Evolutionary conservation across 2,888 invertebrate genomes (phyloP).

Genomic region (Autographa pulchrina): DNA sequence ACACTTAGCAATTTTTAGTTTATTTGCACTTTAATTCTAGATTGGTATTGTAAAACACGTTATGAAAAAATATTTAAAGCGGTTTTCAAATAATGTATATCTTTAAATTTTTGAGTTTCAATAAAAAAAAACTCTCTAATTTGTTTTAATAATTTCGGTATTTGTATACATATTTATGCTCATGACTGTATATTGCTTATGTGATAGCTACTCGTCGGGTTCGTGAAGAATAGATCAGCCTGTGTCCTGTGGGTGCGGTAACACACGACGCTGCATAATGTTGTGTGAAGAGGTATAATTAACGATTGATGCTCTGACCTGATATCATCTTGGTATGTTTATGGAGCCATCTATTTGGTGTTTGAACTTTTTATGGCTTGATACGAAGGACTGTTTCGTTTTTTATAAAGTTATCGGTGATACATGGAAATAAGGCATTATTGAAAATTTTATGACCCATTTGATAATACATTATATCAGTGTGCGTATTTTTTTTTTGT

Average conservation of each 20-base stretch:
- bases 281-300: conserved; percentile 1
- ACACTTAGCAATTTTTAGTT: too few species aligned
- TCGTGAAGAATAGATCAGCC: neutral
- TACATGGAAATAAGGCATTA: neutral
- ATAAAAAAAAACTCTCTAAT: too few species aligned
- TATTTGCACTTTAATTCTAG: too few species aligned
- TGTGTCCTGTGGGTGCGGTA: neutral
- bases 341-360: neutral
- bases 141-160: too few species aligned
- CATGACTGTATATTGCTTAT: conserved; percentile 16
- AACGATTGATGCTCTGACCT: neutral
- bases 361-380: neutral
- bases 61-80: too few species aligned
- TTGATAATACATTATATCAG: too few species aligned
- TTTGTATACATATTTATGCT: too few species aligned
- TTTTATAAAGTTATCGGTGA: neutral
- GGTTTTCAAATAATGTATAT: too few species aligned
- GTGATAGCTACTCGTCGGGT: neutral
- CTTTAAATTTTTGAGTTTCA: too few species aligned
- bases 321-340: neutral
- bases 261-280: conserved; percentile 6
- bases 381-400: neutral
- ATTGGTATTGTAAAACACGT: too few species aligned
- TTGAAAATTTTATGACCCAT: neutral
- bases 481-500: too few species aligned